A percentile compares a stretch with the other conserved stretches of the same genome.
phyloP scores from a whole-genome alignment of 2,888 invertebrate species.

The Thecocarcelia acutangulata region DNA sequence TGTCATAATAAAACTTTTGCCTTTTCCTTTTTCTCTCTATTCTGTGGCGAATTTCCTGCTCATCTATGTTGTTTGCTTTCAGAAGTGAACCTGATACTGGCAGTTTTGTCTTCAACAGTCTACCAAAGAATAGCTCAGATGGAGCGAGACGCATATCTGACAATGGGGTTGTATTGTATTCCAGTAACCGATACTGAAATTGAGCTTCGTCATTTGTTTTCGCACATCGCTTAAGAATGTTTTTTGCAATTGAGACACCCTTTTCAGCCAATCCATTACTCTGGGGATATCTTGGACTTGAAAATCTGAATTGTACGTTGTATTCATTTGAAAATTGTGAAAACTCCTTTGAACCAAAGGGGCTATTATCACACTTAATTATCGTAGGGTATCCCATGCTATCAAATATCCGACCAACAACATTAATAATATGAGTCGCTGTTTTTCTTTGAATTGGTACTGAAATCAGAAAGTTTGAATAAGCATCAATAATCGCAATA shows the following conservation, averaged over 20 bases:
- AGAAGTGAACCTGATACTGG: neutral
- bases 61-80: neutral
- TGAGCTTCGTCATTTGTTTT: too few relatives aligned
- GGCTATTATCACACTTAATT: neutral
- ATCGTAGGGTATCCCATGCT: neutral
- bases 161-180: too few relatives aligned
- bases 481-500: slow-evolving; percentile 63
- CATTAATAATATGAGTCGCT: neutral
- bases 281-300: too few relatives aligned
- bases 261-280: too few relatives aligned
- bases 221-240: too few relatives aligned
- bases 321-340: neutral
- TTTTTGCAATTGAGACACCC: too few relatives aligned
- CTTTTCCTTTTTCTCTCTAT: neutral
- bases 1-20: neutral
- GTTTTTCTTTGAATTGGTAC: slow-evolving; percentile 10
- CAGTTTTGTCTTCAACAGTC: too few relatives aligned
- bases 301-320: neutral
- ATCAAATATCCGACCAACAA: neutral
- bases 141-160: too few relatives aligned
- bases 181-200: too few relatives aligned
- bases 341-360: neutral
- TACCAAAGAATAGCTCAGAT: neutral
- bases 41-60: neutral
- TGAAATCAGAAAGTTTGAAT: slow-evolving; percentile 26